Percentiles rank a stretch among this genome's conserved stretches.
Evolutionary conservation across 2,113 vertebrate species (phyloP).

Genomic region (Ramphastos sulfuratus): DNA sequence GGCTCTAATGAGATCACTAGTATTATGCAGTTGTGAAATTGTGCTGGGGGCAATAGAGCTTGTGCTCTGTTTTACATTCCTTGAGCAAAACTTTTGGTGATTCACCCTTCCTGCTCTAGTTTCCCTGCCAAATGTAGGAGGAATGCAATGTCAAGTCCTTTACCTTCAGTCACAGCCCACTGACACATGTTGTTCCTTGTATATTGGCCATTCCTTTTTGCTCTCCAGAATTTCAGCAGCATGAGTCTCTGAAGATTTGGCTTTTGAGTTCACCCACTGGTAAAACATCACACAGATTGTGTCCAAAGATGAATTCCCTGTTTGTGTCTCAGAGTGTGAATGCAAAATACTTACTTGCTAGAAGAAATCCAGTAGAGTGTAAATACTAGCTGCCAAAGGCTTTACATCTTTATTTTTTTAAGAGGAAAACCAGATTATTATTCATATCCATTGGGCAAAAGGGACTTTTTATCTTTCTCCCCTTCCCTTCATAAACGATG

Average conservation of each 20-base stretch:
- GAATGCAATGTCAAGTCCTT: neutral
- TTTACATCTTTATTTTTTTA: neutral
- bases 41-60: neutral
- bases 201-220: neutral
- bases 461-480: neutral
- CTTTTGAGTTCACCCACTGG: neutral
- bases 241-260: conserved; percentile 31
- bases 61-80: neutral
- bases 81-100: neutral
- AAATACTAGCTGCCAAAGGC: neutral
- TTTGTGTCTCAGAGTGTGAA: neutral
- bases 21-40: neutral
- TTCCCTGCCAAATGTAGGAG: neutral
- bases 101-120: neutral
- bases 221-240: conserved; percentile 29
- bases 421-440: neutral
- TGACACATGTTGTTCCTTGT: conserved; percentile 6
- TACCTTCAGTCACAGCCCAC: neutral
- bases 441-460: neutral
- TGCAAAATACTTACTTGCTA: conserved; percentile 17
- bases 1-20: neutral
- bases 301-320: conserved; percentile 5
- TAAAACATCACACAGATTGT: conserved; percentile 23
- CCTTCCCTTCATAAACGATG: neutral
- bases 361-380: neutral